phyloP scores from a whole-genome alignment of 2,888 invertebrate species.

The Tipula lateralis region DNA sequence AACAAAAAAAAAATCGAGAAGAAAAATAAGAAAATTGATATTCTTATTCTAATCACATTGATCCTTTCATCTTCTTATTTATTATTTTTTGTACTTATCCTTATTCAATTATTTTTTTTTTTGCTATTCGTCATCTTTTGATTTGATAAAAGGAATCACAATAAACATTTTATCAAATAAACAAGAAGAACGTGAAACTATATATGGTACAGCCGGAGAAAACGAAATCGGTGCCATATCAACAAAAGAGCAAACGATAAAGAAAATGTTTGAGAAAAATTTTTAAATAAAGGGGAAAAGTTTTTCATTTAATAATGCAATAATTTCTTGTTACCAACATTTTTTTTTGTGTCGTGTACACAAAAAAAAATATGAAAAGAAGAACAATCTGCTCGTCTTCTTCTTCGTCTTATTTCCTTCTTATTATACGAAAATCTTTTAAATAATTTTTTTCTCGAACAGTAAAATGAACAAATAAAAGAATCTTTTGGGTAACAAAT shows the following conservation, averaged over 20 bases:
- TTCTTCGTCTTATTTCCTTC: neutral
- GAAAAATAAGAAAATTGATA: neutral
- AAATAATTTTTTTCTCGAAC: neutral
- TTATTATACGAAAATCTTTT: neutral
- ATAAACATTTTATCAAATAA: neutral
- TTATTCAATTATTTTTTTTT: neutral
- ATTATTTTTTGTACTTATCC: neutral
- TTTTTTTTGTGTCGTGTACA: neutral
- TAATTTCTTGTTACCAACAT: neutral
- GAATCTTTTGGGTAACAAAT: constrained; percentile 9
- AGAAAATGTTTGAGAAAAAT: neutral
- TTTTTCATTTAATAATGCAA: constrained; percentile 24
- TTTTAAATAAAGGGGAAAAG: constrained; percentile 12
- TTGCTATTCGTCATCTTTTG: neutral
- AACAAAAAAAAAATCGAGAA: neutral
- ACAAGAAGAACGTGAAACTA: neutral
- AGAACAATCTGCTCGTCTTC: too few relatives aligned
- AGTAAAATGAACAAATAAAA: constrained; percentile 1
- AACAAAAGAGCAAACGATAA: constrained; percentile 19
- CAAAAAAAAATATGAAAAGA: neutral
- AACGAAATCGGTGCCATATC: neutral
- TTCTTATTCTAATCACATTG: constrained; percentile 24
- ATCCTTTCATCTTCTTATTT: constrained; percentile 15
- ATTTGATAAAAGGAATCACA: constrained; percentile 9
- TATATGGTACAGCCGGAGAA: neutral